phyloP scores from a whole-genome alignment of 1,140 invertebrate genomes.

The Solen grandis region DNA sequence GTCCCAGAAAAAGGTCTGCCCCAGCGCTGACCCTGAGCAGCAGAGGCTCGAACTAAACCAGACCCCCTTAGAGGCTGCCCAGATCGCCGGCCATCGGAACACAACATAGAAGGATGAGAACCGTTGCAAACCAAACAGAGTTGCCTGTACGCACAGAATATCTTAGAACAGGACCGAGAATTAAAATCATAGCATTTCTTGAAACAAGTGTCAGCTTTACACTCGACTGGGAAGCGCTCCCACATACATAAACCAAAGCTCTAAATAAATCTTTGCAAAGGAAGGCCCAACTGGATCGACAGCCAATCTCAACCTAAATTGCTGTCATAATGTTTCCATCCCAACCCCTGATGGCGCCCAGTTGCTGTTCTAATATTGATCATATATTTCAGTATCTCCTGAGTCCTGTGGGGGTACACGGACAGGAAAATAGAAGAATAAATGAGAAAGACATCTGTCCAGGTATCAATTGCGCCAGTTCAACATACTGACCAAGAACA shows the following conservation, averaged over 20 bases:
- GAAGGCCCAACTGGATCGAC: not conserved
- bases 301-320: conserved; percentile 14
- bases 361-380: not conserved
- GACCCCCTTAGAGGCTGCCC: not conserved
- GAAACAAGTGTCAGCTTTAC: too few species aligned
- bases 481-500: not conserved
- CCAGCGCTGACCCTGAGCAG: not conserved
- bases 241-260: conserved; percentile 23
- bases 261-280: conserved; percentile 2
- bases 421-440: not conserved
- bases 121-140: not conserved
- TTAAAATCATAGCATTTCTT: conserved; percentile 28
- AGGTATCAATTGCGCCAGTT: not conserved
- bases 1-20: not conserved
- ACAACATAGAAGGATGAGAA: not conserved
- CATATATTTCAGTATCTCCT: conserved; percentile 28
- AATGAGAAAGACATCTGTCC: conserved; percentile 37
- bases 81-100: not conserved
- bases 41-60: not conserved
- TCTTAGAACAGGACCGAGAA: conserved; percentile 3
- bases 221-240: not conserved
- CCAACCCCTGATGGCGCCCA: not conserved
- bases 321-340: conserved; percentile 30
- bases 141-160: not conserved
- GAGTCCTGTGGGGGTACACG: not conserved